These are phyloP conservation scores for Scaptomyza montana DNA, from an alignment of 1,140 invertebrate genomes.

Conservation along the genomic window DNA sequence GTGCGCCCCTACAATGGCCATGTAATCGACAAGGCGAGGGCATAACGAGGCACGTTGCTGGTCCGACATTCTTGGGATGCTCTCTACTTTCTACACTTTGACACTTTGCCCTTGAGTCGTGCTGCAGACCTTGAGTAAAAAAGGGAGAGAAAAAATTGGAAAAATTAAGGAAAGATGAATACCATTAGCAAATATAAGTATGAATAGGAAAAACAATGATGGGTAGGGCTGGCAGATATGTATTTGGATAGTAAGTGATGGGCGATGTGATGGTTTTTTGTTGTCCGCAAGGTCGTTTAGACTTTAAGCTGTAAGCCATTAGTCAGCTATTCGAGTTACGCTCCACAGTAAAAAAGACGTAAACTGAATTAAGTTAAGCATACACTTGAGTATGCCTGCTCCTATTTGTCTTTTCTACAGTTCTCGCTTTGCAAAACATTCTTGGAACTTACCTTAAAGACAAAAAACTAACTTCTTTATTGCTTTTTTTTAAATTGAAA, in stretches of 20 bases:
- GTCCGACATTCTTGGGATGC: conserved; percentile 69
- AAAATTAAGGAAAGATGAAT: conserved; percentile 14
- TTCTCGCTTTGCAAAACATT: too few relatives aligned
- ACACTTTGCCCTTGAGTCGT: conserved; percentile 4
- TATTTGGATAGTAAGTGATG: background rate
- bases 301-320: conserved; percentile 4
- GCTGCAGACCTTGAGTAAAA: background rate
- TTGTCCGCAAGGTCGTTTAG: background rate
- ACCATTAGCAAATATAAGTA: conserved; percentile 1
- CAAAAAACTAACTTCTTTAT: background rate
- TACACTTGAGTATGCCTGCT: background rate
- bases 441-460: too few relatives aligned
- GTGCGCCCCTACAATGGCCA: conserved; percentile 96
- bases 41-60: conserved; percentile 91
- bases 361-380: conserved; percentile 25
- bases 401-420: background rate
- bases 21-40: conserved; percentile 95
- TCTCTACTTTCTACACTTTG: background rate
- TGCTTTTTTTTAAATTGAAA: background rate
- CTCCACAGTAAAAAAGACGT: background rate
- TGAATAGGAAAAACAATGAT: background rate
- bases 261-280: background rate
- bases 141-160: background rate
- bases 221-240: background rate
- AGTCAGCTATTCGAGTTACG: conserved; percentile 24